A percentile compares a stretch with the other conserved stretches of the same genome.
Conservation (phyloP, 1,140 invertebrate species). For the Dendroctonus valens region DNA sequence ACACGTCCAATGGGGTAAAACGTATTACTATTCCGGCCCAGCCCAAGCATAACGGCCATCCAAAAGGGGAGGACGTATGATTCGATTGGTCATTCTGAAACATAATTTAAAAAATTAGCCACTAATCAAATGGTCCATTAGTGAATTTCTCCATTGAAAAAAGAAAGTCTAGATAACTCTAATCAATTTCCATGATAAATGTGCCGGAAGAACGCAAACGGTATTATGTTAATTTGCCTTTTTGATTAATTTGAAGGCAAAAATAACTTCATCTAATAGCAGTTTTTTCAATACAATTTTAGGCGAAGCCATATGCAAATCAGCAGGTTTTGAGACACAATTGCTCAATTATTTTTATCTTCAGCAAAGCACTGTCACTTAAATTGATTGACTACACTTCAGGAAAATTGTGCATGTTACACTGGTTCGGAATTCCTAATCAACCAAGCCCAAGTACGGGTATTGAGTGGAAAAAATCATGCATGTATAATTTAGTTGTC, state of each 20-base stretch:
- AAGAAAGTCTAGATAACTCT: neutral
- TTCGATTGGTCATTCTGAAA: constrained; percentile 43
- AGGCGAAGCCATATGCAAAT: no score
- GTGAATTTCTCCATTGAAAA: neutral
- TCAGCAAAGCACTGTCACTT: no score
- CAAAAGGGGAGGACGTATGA: constrained; percentile 38
- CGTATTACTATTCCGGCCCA: constrained; percentile 46
- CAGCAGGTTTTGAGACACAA: no score
- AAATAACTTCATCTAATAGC: neutral
- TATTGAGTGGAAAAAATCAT: no score
- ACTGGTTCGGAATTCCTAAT: no score
- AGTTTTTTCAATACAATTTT: neutral
- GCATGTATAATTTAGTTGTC: no score
- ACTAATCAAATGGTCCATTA: neutral
- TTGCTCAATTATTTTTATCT: no score
- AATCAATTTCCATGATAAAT: no score
- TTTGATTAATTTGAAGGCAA: neutral
- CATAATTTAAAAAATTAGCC: neutral
- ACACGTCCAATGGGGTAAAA: constrained; percentile 42
- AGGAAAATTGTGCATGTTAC: no score
- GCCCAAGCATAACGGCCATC: constrained; percentile 49
- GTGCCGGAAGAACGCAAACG: neutral
- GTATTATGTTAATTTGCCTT: neutral
- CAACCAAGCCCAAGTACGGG: no score
- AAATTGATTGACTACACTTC: no score